These are phyloP conservation scores for Pheosia gnoma DNA, from an alignment of 2,888 invertebrate genomes.

Conservation along the genomic window DNA sequence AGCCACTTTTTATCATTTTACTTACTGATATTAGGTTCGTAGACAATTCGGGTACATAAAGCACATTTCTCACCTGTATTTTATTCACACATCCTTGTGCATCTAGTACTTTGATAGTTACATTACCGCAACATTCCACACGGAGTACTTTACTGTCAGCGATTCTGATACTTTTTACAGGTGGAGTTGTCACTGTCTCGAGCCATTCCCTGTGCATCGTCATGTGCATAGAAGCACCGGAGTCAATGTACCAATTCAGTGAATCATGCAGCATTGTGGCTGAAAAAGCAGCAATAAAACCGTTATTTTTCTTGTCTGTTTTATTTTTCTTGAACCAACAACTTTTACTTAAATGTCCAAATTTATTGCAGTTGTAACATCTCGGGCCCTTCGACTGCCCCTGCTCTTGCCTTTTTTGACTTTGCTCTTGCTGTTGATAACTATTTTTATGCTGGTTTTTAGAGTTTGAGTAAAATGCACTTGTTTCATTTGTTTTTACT, in stretches of 20 bases:
- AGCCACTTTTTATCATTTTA: not conserved
- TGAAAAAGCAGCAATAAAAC: too few species aligned
- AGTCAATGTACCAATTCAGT: slow-evolving; percentile 44
- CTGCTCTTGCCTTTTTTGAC: too few species aligned
- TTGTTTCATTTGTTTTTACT: not conserved
- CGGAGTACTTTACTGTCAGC: slow-evolving; percentile 9
- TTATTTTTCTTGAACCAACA: too few species aligned
- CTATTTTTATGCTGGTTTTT: too few species aligned
- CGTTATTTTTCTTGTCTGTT: too few species aligned
- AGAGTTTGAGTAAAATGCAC: too few species aligned
- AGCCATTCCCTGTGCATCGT: slow-evolving; percentile 18
- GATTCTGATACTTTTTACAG: slow-evolving; percentile 7
- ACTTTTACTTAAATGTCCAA: too few species aligned
- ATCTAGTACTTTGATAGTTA: not conserved
- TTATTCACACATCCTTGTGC: not conserved
- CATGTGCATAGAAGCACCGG: slow-evolving; percentile 34
- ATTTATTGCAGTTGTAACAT: too few species aligned
- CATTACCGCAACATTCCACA: slow-evolving; percentile 1
- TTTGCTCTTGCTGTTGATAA: too few species aligned
- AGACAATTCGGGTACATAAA: slow-evolving; percentile 4
- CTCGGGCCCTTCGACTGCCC: too few species aligned
- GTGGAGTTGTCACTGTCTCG: slow-evolving; percentile 4
- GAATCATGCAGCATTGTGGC: too few species aligned
- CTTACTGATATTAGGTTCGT: not conserved
- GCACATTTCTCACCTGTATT: slow-evolving; percentile 1